These are phyloP conservation scores for Anguilla obscura DNA, from an alignment of 2,797 vertebrate species.

Conservation along the genomic window DNA sequence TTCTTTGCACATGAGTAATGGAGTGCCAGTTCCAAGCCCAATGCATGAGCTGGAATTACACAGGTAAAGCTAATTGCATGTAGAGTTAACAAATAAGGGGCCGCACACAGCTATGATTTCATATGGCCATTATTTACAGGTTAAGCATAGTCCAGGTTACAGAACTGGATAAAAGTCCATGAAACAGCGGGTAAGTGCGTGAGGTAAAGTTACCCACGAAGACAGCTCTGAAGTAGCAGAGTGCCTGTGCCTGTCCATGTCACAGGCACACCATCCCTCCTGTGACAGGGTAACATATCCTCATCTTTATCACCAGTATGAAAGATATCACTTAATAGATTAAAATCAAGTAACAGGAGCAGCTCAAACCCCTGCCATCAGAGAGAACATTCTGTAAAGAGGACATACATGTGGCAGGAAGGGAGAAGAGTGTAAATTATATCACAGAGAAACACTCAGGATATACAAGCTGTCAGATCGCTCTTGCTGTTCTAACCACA, in stretches of 20 bases:
- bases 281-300: not conserved
- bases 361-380: not conserved
- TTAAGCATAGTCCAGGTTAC: not conserved
- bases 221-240: not conserved
- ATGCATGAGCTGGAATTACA: not conserved
- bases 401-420: not conserved
- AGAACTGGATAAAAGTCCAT: not conserved
- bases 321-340: not conserved
- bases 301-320: not conserved
- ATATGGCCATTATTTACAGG: not conserved
- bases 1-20: not conserved
- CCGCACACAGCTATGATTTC: not conserved
- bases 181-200: not conserved
- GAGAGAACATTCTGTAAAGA: not conserved
- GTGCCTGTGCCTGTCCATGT: not conserved
- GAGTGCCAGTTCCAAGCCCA: not conserved
- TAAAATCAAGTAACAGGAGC: not conserved
- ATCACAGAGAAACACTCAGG: not conserved
- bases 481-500: not conserved
- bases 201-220: not conserved
- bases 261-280: not conserved
- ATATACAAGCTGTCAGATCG: constrained; percentile 1
- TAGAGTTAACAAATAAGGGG: not conserved
- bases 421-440: not conserved
- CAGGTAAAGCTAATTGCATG: not conserved